Conservation (phyloP, 2,888 invertebrate species). For the Pseudanteris insignis region DNA sequence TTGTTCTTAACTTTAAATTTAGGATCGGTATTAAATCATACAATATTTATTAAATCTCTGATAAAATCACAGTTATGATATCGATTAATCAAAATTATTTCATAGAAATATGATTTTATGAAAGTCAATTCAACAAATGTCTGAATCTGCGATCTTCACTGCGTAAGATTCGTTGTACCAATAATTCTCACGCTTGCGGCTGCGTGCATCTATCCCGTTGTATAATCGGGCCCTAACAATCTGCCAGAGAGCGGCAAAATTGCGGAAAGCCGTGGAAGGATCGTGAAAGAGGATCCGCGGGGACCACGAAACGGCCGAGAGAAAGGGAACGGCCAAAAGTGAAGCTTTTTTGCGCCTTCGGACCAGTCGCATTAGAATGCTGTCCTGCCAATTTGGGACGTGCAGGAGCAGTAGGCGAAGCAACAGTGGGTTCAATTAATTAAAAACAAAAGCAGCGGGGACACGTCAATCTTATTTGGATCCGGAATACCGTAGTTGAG, state of each 20-base stretch:
- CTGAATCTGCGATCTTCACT: background rate
- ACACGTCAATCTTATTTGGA: constrained; percentile 62
- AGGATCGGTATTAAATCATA: no score
- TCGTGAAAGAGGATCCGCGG: constrained; percentile 25
- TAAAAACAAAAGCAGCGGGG: constrained; percentile 61
- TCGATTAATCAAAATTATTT: no score
- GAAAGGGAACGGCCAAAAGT: constrained; percentile 33
- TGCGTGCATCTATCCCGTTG: background rate
- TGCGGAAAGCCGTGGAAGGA: constrained; percentile 30
- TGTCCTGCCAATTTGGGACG: constrained; percentile 60
- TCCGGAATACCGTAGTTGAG: constrained; percentile 47
- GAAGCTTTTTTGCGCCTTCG: constrained; percentile 54
- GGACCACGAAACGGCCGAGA: constrained; percentile 32
- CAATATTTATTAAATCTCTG: no score
- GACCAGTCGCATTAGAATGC: constrained; percentile 57
- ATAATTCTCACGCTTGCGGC: constrained; percentile 5
- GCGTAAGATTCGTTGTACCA: background rate
- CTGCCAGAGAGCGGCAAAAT: constrained; percentile 15
- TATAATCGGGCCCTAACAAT: constrained; percentile 11
- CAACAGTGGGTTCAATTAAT: constrained; percentile 56
- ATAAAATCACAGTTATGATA: no score
- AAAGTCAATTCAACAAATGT: no score
- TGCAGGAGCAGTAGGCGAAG: constrained; percentile 46
- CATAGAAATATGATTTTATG: no score
- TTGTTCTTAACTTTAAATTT: no score